These are phyloP conservation scores for Siderastrea siderea DNA, from an alignment of 92 coral and sea anemone genomes.

Conservation along the genomic window DNA sequence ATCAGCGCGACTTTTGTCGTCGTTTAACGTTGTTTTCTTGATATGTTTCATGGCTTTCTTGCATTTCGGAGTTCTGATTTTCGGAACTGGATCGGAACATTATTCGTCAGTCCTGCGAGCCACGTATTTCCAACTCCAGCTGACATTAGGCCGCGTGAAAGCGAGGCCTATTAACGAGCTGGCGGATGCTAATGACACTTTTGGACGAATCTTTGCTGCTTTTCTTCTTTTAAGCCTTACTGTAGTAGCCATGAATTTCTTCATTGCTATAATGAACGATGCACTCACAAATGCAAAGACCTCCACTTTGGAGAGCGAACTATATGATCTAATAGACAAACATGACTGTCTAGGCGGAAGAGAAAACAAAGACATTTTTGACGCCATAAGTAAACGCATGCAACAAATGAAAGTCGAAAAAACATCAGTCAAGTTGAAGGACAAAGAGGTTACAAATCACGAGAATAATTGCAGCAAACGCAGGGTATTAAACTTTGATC, in stretches of 20 bases:
- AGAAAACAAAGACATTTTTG: not conserved
- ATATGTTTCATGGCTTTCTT: conserved; percentile 59
- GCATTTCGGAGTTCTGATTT: conserved; percentile 55
- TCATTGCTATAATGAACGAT: conserved; percentile 73
- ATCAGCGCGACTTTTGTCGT: conserved; percentile 55
- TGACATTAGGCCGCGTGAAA: conserved; percentile 67
- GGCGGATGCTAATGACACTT: conserved; percentile 43
- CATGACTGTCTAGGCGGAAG: not conserved
- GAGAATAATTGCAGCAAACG: not conserved
- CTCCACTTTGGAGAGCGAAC: conserved; percentile 19
- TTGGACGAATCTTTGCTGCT: conserved; percentile 68
- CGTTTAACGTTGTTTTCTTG: conserved; percentile 50
- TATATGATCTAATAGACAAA: conserved; percentile 12
- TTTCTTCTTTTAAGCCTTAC: conserved; percentile 55
- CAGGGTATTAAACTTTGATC: conserved; percentile 34
- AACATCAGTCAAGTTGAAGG: not conserved
- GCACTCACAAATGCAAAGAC: conserved; percentile 67
- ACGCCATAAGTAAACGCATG: conserved; percentile 17
- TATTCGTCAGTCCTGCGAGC: conserved; percentile 62
- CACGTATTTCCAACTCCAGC: conserved; percentile 60
- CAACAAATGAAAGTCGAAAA: not conserved
- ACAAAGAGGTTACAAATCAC: not conserved
- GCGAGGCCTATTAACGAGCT: conserved; percentile 58
- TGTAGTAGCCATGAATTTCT: conserved; percentile 71
- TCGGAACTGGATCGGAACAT: conserved; percentile 60